Percentiles rank a stretch among this genome's conserved stretches.
These are phyloP conservation scores for Limenitis camilla DNA, from an alignment of 2,888 invertebrate genomes.

Conservation along the genomic window DNA sequence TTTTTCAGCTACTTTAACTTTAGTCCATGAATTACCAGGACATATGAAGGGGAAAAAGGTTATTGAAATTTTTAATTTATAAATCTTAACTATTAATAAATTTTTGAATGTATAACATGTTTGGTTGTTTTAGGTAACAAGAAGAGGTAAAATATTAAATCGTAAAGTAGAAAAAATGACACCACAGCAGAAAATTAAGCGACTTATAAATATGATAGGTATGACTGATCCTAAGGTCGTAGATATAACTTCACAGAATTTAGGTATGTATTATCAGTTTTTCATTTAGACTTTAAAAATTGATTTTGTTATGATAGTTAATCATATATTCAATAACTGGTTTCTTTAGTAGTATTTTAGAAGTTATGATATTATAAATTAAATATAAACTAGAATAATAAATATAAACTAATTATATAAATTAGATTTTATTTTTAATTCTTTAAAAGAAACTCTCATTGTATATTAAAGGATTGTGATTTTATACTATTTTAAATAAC, in stretches of 20 bases:
- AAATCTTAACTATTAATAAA: neutral
- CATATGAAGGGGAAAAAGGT: slow-evolving; percentile 78
- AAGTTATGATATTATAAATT: too few species aligned
- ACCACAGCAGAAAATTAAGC: slow-evolving; percentile 82
- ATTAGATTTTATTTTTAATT: too few species aligned
- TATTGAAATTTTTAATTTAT: neutral
- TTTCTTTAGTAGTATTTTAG: too few species aligned
- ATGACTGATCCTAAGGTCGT: slow-evolving; percentile 94
- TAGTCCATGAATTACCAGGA: slow-evolving; percentile 89
- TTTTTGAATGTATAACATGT: neutral
- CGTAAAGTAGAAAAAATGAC: slow-evolving; percentile 78
- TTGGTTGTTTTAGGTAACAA: slow-evolving; percentile 48
- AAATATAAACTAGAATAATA: too few species aligned
- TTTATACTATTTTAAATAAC: too few species aligned
- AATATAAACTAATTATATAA: too few species aligned
- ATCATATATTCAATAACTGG: too few species aligned
- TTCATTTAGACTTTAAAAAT: neutral
- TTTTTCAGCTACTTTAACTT: slow-evolving; percentile 96
- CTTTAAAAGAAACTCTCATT: too few species aligned
- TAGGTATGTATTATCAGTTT: slow-evolving; percentile 63
- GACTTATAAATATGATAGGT: slow-evolving; percentile 85
- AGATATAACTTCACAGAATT: slow-evolving; percentile 87
- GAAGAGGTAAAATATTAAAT: slow-evolving; percentile 62
- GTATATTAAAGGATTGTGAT: too few species aligned
- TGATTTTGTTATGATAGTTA: too few species aligned